Conservation (phyloP, 2,113 vertebrate species). For the Nothoprocta pentlandii region DNA sequence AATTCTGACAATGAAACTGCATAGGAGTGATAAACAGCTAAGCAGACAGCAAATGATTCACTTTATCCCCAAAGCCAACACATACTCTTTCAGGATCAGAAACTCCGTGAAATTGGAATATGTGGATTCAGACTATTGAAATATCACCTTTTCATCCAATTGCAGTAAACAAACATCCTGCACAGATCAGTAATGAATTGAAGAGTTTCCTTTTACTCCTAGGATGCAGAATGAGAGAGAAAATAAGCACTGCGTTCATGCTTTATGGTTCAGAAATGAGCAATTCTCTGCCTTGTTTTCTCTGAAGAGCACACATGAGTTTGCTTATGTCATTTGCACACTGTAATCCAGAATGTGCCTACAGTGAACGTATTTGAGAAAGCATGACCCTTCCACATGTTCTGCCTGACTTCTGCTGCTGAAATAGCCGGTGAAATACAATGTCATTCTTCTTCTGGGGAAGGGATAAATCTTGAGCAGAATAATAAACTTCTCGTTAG, state of each 20-base stretch:
- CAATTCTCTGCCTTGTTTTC: conserved; percentile 12
- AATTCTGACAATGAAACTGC: conserved; percentile 1
- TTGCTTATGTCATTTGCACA: background rate
- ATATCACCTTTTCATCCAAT: conserved; percentile 7
- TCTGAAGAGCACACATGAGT: background rate
- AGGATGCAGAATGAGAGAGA: background rate
- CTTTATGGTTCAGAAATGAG: background rate
- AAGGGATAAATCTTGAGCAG: background rate
- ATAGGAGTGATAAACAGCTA: conserved; percentile 20
- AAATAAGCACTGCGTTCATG: conserved; percentile 33
- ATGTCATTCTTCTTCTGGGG: background rate
- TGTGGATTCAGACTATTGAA: background rate
- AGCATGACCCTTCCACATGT: background rate
- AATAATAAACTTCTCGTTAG: background rate
- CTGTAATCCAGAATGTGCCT: background rate
- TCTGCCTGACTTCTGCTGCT: background rate
- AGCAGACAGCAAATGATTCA: background rate
- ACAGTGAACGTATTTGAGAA: background rate
- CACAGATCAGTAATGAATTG: background rate
- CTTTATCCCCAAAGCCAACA: conserved; percentile 15
- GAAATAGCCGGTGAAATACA: background rate
- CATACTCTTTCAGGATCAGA: background rate
- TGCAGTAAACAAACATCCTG: conserved; percentile 37
- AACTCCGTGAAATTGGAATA: conserved; percentile 8
- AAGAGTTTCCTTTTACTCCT: conserved; percentile 27